Evolutionary conservation across 2,113 vertebrate genomes (phyloP).

Genomic region (Datnioides undecimradiatus): DNA sequence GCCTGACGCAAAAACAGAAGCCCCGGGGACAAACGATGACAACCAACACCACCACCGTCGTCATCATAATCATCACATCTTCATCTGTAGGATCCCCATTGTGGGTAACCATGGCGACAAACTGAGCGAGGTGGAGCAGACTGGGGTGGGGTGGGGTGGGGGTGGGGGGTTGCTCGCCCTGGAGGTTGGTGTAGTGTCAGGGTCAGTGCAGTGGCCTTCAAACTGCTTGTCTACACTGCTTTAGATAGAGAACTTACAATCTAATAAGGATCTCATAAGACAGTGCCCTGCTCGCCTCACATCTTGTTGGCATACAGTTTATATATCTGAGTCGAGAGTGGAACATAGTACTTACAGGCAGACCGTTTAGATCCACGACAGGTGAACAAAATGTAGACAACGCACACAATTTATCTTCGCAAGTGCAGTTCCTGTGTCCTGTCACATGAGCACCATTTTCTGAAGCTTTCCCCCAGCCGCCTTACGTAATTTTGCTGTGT

Average conservation of each 20-base stretch:
- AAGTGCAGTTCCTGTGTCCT: neutral
- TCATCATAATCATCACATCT: constrained; percentile 63
- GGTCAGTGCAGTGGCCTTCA: constrained; percentile 49
- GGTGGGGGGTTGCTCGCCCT: neutral
- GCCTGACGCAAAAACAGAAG: constrained; percentile 45
- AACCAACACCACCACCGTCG: constrained; percentile 38
- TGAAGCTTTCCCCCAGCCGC: neutral
- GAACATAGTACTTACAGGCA: neutral
- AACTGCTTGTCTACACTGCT: neutral
- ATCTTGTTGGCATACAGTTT: neutral
- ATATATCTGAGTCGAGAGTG: neutral
- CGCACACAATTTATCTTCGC: neutral
- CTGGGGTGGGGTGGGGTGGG: too few species aligned
- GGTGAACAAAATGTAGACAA: neutral
- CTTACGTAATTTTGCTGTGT: constrained; percentile 13
- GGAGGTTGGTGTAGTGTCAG: constrained; percentile 13
- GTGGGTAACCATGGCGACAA: constrained; percentile 65
- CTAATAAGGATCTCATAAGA: neutral
- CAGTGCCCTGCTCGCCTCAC: too few species aligned
- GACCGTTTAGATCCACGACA: neutral
- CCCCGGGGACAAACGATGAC: constrained; percentile 46
- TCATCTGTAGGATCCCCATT: constrained; percentile 48
- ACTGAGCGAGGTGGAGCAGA: neutral
- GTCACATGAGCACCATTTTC: neutral
- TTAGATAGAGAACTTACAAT: neutral